A percentile compares a stretch with the other conserved stretches of the same genome.
phyloP scores from a whole-genome alignment of 2,113 vertebrate species.

The western clawed frog (Xenopus tropicalis) region DNA sequence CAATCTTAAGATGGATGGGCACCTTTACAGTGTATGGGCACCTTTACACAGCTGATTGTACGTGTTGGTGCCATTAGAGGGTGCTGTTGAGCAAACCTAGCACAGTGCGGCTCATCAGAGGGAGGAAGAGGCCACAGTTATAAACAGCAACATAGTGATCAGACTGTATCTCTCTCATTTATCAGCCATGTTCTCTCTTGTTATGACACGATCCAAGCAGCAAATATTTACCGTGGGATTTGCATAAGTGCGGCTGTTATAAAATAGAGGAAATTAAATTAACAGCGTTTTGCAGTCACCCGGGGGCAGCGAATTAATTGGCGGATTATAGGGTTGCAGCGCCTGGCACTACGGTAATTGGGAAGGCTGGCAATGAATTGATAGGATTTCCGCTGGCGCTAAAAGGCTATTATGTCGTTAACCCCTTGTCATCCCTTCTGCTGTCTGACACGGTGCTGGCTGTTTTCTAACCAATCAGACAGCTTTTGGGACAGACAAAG shows the following conservation, averaged over 20 bases:
- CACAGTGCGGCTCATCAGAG: too few relatives aligned
- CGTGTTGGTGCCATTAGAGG: too few relatives aligned
- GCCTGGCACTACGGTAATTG: neutral
- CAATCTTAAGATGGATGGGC: too few relatives aligned
- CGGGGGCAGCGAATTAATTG: neutral
- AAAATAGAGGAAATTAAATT: slow-evolving; percentile 27
- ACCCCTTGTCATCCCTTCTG: neutral
- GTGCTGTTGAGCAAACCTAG: too few relatives aligned
- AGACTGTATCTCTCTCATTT: neutral
- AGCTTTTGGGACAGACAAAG: too few relatives aligned
- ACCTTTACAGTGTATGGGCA: too few relatives aligned
- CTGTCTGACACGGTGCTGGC: too few relatives aligned
- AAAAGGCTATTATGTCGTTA: neutral
- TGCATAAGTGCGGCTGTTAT: slow-evolving; percentile 23
- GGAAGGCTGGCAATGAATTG: too few relatives aligned
- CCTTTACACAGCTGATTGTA: neutral
- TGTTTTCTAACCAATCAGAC: too few relatives aligned
- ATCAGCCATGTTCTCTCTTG: neutral
- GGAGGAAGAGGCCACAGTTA: neutral
- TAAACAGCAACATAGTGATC: slow-evolving; percentile 22
- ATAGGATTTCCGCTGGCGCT: neutral
- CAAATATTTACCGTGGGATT: slow-evolving; percentile 36
- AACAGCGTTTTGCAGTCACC: neutral
- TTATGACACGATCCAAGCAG: neutral
- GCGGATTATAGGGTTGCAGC: neutral